Base-by-base conservation (phyloP, 64 coral and sea anemone genomes). In the Porites lutea region DNA sequence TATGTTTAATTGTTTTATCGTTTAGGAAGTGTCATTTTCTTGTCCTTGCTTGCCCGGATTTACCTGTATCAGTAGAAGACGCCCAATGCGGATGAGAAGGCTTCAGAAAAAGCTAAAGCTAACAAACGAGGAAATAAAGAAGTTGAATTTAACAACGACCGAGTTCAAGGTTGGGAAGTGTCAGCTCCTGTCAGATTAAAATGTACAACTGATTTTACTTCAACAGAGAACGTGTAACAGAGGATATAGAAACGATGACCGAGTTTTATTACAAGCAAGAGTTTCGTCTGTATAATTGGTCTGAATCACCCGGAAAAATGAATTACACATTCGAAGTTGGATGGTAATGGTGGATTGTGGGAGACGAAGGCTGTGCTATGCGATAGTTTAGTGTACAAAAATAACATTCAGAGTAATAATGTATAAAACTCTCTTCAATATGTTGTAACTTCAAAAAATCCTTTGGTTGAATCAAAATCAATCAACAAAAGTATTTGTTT, bases 81-180 rank as follows among this genome's bases (percentile, higher is more conserved):
- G 87, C 21, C 59, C 78, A 13, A 89, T 88, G 92, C 88, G 70
- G 23, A 87, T 80, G 16, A 76, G 22, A 21, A 84, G 58, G 48
- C 64, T 94, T 14, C 78, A 77, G 27, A 72, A 63, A 52, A 94
- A 89, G 45, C 47, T 94, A 19, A 84, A 83, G 59, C 15, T 94
- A 20, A 60, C 72, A 3, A 59, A 58, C n/a, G 87, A 84, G 10
- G 66, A 75, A 16, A 72, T 52, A 19, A 65, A 43, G n/a, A 82
- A 18, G 79, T 63, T 94, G 18, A 73, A n/a, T 2, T 16, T 7
- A 55, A 52, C 54, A 48, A 78, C 54, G 19, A 84, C 61, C 19
- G 62, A 94, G 51, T 85, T 68, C 59, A 50, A 66, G 50, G 92
- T 84, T 7, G 92, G 92, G 18, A 94, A 94, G 52, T 94, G 92